These are phyloP conservation scores for Abrostola triplasia DNA, from an alignment of 2,888 invertebrate genomes.

Conservation along the genomic window DNA sequence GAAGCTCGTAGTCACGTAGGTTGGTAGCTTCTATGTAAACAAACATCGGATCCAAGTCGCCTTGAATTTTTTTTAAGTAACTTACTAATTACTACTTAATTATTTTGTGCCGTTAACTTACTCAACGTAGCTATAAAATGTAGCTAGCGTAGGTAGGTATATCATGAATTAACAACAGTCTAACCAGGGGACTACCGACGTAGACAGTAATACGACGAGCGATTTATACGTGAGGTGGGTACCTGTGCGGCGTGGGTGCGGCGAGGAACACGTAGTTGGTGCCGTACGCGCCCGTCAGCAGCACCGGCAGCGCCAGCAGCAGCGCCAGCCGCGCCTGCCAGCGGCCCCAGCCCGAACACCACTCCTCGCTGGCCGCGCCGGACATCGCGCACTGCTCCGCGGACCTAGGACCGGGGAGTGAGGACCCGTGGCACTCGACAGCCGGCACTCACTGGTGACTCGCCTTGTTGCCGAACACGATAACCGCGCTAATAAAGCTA, in stretches of 20 bases:
- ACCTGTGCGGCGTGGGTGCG: constrained; percentile 80
- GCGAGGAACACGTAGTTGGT: constrained; percentile 86
- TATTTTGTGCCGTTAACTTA: too few relatives aligned
- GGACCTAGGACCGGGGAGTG: not conserved
- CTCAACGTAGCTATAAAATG: too few relatives aligned
- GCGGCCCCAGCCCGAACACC: constrained; percentile 76
- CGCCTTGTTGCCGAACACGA: not conserved
- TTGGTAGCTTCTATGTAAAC: too few relatives aligned
- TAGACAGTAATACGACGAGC: not conserved
- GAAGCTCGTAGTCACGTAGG: too few relatives aligned
- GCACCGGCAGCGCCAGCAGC: constrained; percentile 81
- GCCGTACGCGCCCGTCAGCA: constrained; percentile 81
- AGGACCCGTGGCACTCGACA: not conserved
- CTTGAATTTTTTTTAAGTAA: too few relatives aligned
- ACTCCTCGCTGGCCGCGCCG: constrained; percentile 65
- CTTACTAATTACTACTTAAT: too few relatives aligned
- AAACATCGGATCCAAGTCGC: too few relatives aligned
- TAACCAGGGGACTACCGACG: too few relatives aligned
- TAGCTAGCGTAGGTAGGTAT: too few relatives aligned
- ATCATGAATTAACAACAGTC: too few relatives aligned
- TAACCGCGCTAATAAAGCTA: constrained; percentile 8
- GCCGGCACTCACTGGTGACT: not conserved
- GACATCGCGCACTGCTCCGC: constrained; percentile 38
- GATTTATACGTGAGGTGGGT: constrained; percentile 1
- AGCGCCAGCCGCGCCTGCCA: constrained; percentile 82